Conservation (phyloP, 2,888 invertebrate genomes). For the Volucella inanis region DNA sequence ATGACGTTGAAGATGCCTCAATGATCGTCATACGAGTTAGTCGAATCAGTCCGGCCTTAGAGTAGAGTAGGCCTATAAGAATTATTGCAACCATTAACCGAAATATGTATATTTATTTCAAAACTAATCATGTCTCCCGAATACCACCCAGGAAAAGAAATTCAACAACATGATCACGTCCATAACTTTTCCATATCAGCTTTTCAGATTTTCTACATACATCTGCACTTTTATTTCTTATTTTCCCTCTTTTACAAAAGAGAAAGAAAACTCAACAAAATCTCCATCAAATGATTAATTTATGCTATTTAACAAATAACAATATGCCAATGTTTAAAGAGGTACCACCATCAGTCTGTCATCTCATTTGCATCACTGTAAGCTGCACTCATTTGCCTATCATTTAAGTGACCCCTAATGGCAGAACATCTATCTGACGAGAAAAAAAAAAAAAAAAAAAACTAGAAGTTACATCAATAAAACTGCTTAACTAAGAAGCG, state of each 20-base stretch:
- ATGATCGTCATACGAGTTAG: too few relatives aligned
- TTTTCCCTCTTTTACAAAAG: background rate
- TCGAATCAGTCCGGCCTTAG: too few relatives aligned
- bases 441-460: constrained; percentile 27
- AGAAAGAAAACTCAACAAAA: background rate
- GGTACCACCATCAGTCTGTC: constrained; percentile 29
- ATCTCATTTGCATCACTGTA: background rate
- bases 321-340: constrained; percentile 12
- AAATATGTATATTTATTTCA: too few relatives aligned
- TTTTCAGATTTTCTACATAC: constrained; percentile 42
- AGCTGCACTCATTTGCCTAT: constrained; percentile 71
- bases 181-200: constrained; percentile 36
- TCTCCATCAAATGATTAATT: constrained; percentile 45
- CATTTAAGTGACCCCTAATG: constrained; percentile 69
- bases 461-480: constrained; percentile 43
- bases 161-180: constrained; percentile 18
- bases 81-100: too few relatives aligned
- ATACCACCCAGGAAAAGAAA: constrained; percentile 1
- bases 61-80: too few relatives aligned
- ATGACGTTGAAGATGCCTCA: too few relatives aligned
- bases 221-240: constrained; percentile 21
- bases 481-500: constrained; percentile 46
- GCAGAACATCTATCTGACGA: constrained; percentile 53
- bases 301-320: constrained; percentile 39
- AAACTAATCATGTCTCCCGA: background rate